Conservation (phyloP, 2,888 invertebrate genomes). For the Teinopalpus imperialis region DNA sequence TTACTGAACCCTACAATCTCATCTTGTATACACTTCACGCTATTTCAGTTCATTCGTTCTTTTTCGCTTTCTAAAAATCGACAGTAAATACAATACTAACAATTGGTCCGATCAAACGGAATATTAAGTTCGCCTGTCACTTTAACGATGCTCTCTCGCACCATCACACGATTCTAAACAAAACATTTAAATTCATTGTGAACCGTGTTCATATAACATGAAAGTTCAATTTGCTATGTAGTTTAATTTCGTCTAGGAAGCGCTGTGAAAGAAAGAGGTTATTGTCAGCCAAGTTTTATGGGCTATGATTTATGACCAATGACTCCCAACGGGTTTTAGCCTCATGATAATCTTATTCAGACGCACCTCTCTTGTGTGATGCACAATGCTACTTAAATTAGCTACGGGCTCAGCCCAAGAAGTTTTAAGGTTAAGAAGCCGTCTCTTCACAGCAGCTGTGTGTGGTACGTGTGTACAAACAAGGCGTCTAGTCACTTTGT, state of each 20-base stretch:
- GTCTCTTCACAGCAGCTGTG: conserved; percentile 46
- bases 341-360: conserved; percentile 78
- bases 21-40: conserved; percentile 26
- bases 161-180: conserved; percentile 38
- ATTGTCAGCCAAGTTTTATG: conserved; percentile 80
- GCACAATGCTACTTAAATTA: conserved; percentile 82
- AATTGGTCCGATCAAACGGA: conserved; percentile 80
- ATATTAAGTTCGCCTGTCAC: conserved; percentile 81
- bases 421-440: conserved; percentile 56
- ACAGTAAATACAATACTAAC: conserved; percentile 75
- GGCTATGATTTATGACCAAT: conserved; percentile 81
- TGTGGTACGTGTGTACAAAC: conserved; percentile 50
- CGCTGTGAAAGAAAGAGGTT: conserved; percentile 65
- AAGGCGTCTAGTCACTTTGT: conserved; percentile 16
- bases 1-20: conserved; percentile 49
- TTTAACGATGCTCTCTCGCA: conserved; percentile 67
- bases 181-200: conserved; percentile 30
- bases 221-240: conserved; percentile 38
- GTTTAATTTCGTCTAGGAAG: conserved; percentile 54
- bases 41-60: conserved; percentile 33
- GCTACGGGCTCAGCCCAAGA: conserved; percentile 67
- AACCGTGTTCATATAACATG: conserved; percentile 28
- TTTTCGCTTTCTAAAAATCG: conserved; percentile 72
- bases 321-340: conserved; percentile 79
- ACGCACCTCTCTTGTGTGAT: conserved; percentile 66